Evolutionary conservation across 2,797 vertebrate genomes (phyloP).

Genomic region (Pachyuromys duprasi): DNA sequence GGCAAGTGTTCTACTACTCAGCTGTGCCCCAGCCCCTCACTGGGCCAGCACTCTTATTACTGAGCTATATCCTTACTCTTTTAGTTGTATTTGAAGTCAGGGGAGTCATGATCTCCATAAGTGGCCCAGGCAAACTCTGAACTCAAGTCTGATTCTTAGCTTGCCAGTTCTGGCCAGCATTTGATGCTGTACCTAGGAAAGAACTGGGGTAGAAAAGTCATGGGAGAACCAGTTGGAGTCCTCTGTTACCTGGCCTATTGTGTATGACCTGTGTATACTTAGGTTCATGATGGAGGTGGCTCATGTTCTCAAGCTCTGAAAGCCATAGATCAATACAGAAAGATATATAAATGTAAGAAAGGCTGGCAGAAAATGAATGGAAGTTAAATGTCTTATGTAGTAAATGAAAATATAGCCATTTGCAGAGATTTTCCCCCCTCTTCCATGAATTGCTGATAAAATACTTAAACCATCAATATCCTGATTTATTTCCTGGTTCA

Average conservation of each 20-base stretch:
- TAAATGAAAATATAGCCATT: constrained; percentile 77
- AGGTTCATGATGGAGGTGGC: constrained; percentile 4
- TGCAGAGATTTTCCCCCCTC: constrained; percentile 54
- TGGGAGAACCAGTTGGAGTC: neutral
- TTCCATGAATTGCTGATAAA: constrained; percentile 77
- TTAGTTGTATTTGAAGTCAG: neutral
- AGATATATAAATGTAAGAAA: constrained; percentile 3
- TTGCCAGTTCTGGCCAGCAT: neutral
- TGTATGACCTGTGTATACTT: neutral
- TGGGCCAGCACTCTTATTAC: too few relatives aligned
- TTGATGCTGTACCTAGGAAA: neutral
- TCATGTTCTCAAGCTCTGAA: constrained; percentile 60
- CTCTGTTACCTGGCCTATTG: neutral
- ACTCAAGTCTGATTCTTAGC: neutral
- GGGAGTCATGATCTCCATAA: neutral
- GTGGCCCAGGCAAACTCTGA: neutral
- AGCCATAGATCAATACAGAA: constrained; percentile 39
- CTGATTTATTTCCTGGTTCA: constrained; percentile 81
- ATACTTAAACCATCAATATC: constrained; percentile 76
- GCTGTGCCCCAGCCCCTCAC: neutral
- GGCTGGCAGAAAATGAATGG: neutral
- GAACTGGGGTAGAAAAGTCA: neutral
- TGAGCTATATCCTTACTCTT: neutral
- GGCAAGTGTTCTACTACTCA: neutral
- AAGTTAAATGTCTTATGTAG: constrained; percentile 68